Base-by-base conservation (phyloP, 1,140 invertebrate genomes). In the Aplysia californica region DNA sequence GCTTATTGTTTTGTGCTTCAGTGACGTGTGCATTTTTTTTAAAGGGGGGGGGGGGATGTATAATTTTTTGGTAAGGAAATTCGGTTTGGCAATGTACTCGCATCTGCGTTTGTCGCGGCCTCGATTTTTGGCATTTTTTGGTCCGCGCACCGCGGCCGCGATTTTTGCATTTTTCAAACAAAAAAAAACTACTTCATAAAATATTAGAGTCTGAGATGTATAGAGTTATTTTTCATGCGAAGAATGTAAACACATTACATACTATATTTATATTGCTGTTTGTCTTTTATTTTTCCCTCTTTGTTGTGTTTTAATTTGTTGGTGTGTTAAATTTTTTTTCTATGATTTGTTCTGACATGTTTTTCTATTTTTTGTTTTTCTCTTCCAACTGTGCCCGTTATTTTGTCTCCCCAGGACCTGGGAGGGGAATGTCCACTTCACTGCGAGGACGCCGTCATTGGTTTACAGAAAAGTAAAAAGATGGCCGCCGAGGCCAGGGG, bases 391-490 rank as follows among this genome's bases (percentile, higher is more conserved):
- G 58, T 59, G 6, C 31, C 31, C 31, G 21, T 59, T 59, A 23
- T 59, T 15, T 23, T 59, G 6, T 59, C 23, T 59, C 6, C 38
- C 38, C 23, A 68, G 66, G 38, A 68, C 50, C 50, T 68, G 10
- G 66, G 66, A 41, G 66, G 66, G 26, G 66, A 68, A 18, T 21
- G 10, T 39, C 15, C 35, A 15, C n/a, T 68, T 31, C 66, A 68
- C 29, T 68, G 66, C 50, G 66, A 68, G 33, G 36, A 68, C n/a
- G 66, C 66, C 5, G 38, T 38, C 2, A 68, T 68, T 41, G 66
- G 66, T 18, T 39, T 39, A n/a, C 39, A 68, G 33, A 68, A 41
- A 26, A 68, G 35, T 5, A 68, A 36, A 41, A 18, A 21, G 38
- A 21, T 41, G 33, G 50, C 3, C n/a, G 41, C 39, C 21, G 5